Conservation (phyloP, 2,797 vertebrate genomes). For the Threskiornis aethiopicus region DNA sequence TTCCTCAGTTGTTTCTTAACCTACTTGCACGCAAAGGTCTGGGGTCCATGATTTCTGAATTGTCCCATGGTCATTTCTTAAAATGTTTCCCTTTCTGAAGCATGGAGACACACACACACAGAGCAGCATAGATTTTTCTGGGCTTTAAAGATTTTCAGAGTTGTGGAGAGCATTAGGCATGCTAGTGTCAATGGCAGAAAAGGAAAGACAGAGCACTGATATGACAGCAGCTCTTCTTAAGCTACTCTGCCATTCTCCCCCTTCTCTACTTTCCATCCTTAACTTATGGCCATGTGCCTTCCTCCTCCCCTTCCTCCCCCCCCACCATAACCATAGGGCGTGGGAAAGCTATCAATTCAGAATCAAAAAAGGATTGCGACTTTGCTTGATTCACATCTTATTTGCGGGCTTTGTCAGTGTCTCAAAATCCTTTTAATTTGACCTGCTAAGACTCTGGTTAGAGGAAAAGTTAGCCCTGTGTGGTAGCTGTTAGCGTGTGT, state of each 20-base stretch:
- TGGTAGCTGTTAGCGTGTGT: neutral
- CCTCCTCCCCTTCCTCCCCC: no score
- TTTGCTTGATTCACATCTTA: neutral
- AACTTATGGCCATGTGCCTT: neutral
- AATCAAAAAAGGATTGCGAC: neutral
- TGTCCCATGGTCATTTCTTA: neutral
- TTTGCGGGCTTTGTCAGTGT: neutral
- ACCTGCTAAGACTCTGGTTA: neutral
- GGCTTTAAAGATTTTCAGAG: neutral
- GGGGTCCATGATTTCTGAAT: neutral
- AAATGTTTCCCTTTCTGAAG: neutral
- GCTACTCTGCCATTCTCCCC: neutral
- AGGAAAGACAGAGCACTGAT: neutral
- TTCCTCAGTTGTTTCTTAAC: neutral
- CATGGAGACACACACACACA: neutral
- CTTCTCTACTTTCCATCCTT: neutral
- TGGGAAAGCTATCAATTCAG: neutral
- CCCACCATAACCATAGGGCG: neutral
- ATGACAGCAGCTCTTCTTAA: neutral
- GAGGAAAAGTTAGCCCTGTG: fast-evolving
- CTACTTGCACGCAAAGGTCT: neutral
- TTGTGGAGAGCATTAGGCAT: neutral
- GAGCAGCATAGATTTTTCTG: neutral
- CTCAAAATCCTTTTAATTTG: neutral
- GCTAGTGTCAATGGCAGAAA: neutral